phyloP scores from a whole-genome alignment of 2,113 vertebrate species.

The Strigops habroptila region DNA sequence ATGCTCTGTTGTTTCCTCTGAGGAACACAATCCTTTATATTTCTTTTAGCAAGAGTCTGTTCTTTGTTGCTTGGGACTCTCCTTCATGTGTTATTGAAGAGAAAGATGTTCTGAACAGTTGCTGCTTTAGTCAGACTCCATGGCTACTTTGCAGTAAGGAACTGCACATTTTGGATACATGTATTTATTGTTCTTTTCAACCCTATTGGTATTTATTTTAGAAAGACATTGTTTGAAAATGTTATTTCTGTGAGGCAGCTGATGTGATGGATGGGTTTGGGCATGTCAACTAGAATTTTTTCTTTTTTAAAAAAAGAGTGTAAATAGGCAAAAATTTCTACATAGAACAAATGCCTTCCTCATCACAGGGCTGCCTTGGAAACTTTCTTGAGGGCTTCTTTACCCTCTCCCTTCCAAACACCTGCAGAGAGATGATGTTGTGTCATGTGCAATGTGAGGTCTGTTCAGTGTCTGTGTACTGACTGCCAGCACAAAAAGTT shows the following conservation, averaged over 20 bases:
- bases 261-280: constrained; percentile 16
- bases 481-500: constrained; percentile 30
- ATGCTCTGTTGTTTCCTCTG: constrained; percentile 13
- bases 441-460: background rate
- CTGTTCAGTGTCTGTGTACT: background rate
- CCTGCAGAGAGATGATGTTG: background rate
- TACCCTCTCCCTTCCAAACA: background rate
- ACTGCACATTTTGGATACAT: background rate
- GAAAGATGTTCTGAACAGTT: background rate
- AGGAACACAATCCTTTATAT: background rate
- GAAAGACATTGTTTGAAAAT: background rate
- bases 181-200: constrained; percentile 25
- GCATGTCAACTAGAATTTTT: constrained; percentile 22
- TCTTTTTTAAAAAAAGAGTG: constrained; percentile 21
- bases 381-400: constrained; percentile 26
- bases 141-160: background rate
- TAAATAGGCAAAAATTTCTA: constrained; percentile 72
- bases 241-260: constrained; percentile 70
- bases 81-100: background rate
- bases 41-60: background rate
- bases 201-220: constrained; percentile 56
- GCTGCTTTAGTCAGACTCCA: background rate
- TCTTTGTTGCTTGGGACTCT: background rate
- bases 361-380: constrained; percentile 42
- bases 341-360: constrained; percentile 46